Percentiles rank a stretch among this genome's conserved stretches.
These are phyloP conservation scores for Carpatolechia fugitivella DNA, from an alignment of 2,888 invertebrate genomes.

Conservation along the genomic window DNA sequence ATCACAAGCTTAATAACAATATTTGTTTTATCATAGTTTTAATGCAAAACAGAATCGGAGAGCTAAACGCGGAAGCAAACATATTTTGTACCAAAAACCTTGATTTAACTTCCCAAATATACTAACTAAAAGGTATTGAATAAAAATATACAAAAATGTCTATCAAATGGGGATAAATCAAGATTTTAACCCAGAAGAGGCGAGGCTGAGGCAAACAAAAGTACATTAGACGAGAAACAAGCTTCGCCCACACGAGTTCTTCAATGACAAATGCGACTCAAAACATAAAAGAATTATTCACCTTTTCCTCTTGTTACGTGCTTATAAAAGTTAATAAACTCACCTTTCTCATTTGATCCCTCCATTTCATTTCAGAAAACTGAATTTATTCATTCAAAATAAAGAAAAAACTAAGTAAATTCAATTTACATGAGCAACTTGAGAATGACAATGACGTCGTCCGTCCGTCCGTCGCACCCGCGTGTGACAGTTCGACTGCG, in stretches of 20 bases:
- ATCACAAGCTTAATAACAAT: too few relatives aligned
- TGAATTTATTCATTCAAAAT: conserved; percentile 27
- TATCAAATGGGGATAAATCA: not conserved
- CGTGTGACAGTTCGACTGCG: conserved; percentile 6
- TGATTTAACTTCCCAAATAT: not conserved
- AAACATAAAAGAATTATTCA: conserved; percentile 35
- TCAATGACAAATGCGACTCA: conserved; percentile 46
- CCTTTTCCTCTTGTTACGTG: not conserved
- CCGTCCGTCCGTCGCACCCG: too few relatives aligned
- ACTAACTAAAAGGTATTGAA: not conserved
- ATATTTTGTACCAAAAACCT: conserved; percentile 16
- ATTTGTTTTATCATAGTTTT: conserved; percentile 20
- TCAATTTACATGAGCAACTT: conserved; percentile 6
- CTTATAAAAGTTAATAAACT: conserved; percentile 22
- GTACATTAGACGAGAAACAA: conserved; percentile 51
- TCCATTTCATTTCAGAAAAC: conserved; percentile 68
- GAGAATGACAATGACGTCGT: conserved; percentile 8
- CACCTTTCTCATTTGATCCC: conserved; percentile 56
- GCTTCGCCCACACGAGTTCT: conserved; percentile 67
- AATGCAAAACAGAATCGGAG: conserved; percentile 29
- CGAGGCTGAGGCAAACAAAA: conserved; percentile 57
- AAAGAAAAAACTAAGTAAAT: conserved; percentile 28
- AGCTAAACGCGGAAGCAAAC: conserved; percentile 39
- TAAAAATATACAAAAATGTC: not conserved
- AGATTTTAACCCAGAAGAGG: conserved; percentile 21